These are phyloP conservation scores for Furcifer pardalis DNA, from an alignment of 2,797 vertebrate genomes.

Conservation along the genomic window DNA sequence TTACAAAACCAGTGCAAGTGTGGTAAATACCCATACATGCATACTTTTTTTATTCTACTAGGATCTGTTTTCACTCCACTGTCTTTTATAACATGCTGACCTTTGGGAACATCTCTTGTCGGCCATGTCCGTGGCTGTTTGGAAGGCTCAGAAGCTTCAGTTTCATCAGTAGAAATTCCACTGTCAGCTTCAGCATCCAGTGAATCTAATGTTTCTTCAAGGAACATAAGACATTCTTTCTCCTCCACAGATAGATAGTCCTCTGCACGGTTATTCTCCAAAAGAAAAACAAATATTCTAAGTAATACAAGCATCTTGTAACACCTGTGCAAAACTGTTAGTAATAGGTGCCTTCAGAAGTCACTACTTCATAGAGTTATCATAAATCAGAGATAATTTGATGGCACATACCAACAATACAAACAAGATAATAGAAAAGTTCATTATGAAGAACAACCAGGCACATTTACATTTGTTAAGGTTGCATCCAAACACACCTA, in stretches of 20 bases:
- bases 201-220: slow-evolving; percentile 93
- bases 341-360: too few relatives aligned
- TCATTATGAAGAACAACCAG: neutral
- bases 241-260: slow-evolving; percentile 92
- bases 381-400: too few relatives aligned
- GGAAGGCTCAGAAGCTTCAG: slow-evolving; percentile 45
- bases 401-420: neutral
- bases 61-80: neutral
- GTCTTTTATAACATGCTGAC: slow-evolving; percentile 56
- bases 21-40: neutral
- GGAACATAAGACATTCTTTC: slow-evolving; percentile 91
- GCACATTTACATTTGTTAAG: neutral
- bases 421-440: neutral
- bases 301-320: neutral
- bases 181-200: slow-evolving; percentile 87
- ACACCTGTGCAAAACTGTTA: neutral
- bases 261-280: slow-evolving; percentile 87
- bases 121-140: slow-evolving; percentile 7
- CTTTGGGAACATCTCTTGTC: slow-evolving; percentile 63
- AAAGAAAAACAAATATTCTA: neutral
- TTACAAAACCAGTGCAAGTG: neutral
- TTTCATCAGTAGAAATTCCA: slow-evolving; percentile 81
- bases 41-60: too few relatives aligned
- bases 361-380: too few relatives aligned
- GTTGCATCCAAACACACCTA: neutral